Percentiles rank a stretch among this genome's conserved stretches.
phyloP scores from a whole-genome alignment of 2,113 vertebrate species.

The Antechinus flavipes region DNA sequence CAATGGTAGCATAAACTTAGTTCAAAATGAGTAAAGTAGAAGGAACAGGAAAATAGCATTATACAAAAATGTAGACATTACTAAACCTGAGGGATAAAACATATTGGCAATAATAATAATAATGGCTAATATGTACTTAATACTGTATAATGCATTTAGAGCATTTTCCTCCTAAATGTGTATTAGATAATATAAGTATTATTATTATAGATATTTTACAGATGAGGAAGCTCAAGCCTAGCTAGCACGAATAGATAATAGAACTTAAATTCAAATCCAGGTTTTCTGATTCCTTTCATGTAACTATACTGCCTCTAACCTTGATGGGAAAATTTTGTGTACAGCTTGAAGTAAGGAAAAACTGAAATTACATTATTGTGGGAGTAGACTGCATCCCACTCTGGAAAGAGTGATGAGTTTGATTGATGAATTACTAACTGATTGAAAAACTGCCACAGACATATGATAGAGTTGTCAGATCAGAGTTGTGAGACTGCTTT shows the following conservation, averaged over 20 bases:
- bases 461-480: not conserved
- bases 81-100: not conserved
- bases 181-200: not conserved
- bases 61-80: not conserved
- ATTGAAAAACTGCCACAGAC: not conserved
- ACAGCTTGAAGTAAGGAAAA: not conserved
- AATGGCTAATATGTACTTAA: not conserved
- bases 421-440: not conserved
- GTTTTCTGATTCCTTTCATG: not conserved
- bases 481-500: not conserved
- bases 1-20: not conserved
- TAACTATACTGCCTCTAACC: not conserved
- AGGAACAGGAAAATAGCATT: not conserved
- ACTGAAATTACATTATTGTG: not conserved
- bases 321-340: not conserved
- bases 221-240: not conserved
- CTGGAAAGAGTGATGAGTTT: not conserved
- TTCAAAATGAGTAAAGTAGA: not conserved
- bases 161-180: not conserved
- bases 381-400: not conserved
- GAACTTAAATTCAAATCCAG: not conserved
- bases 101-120: not conserved
- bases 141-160: not conserved
- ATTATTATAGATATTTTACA: not conserved
- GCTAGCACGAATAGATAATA: not conserved